Base-by-base conservation (phyloP, 2,113 vertebrate genomes). In the Maccullochella peelii region DNA sequence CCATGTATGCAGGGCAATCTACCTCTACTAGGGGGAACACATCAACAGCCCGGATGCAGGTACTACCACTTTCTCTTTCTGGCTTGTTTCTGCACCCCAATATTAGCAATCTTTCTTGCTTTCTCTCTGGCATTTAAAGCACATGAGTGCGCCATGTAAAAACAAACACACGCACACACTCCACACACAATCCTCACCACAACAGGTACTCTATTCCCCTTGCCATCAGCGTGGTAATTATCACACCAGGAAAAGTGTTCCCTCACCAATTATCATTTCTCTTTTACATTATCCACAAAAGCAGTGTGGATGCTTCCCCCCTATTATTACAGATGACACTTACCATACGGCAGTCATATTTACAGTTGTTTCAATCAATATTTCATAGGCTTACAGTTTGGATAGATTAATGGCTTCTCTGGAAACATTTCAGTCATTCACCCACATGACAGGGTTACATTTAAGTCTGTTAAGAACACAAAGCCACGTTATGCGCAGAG, bases 211-310 rank as follows among this genome's bases (percentile, higher is more conserved):
- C 80, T 70, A 86, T 88, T 80, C 89, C 81, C 77, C 54, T 71
- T 15, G 76, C 89, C 82, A 85, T 86, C 82, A 70, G 79, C 14
- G 25, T 70, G 80, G 59, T 90, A 93, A 94, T 94, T 91, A 93
- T 90, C 89, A 65, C 81, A 25, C 69, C 77, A 86, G 89, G 88
- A 79, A 80, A 88, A 86, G 73, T 63, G 84, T 88, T 90, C 82
- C 88, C 86, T 88, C 78, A 79, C 70, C 87, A 86, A 94, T 94
- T 88, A 93, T 70, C 84, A 71, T 91, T 88, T 90, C 83, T 92
- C 71, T 81, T 63, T 83, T 66, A 69, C 75, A 84, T 79, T 87
- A 79, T 89, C 77, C 66, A 75, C 84, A 85, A 83, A 90, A 87
- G 89, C 79, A 50, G 57, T 33, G 79, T 21, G 57, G 73, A 63